These are phyloP conservation scores for Mycteria americana DNA, from an alignment of 2,797 vertebrate species.

Conservation along the genomic window DNA sequence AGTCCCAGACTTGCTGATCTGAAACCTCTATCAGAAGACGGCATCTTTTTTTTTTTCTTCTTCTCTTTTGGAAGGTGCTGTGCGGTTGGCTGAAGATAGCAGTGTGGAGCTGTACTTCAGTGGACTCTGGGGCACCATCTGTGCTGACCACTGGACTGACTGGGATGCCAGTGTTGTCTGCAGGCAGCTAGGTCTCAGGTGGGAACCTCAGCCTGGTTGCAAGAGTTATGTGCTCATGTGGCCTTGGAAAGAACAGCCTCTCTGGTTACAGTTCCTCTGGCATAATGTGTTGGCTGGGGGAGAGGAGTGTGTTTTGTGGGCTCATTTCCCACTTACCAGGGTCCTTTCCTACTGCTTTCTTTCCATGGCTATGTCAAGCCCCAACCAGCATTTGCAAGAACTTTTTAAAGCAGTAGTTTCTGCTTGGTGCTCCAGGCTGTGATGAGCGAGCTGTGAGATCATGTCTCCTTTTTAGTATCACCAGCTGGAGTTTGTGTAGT, in stretches of 20 bases:
- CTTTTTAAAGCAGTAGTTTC: neutral
- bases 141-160: constrained; percentile 87
- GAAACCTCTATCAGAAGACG: neutral
- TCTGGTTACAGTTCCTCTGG: neutral
- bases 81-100: constrained; percentile 80
- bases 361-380: neutral
- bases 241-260: neutral
- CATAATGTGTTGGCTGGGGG: neutral
- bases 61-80: constrained; percentile 71
- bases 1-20: neutral
- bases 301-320: neutral
- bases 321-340: neutral
- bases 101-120: constrained; percentile 86
- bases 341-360: neutral
- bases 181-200: constrained; percentile 88
- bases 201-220: neutral
- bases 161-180: constrained; percentile 90
- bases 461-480: neutral
- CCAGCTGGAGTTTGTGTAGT: neutral
- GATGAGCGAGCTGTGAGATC: neutral
- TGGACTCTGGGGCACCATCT: constrained; percentile 89
- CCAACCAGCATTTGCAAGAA: neutral
- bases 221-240: accelerated
- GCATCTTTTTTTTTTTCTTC: neutral
- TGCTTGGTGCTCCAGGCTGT: neutral